Percentiles rank a stretch among this genome's conserved stretches.
Conservation (phyloP, 2,888 invertebrate genomes). For the Trachelus tabidus region DNA sequence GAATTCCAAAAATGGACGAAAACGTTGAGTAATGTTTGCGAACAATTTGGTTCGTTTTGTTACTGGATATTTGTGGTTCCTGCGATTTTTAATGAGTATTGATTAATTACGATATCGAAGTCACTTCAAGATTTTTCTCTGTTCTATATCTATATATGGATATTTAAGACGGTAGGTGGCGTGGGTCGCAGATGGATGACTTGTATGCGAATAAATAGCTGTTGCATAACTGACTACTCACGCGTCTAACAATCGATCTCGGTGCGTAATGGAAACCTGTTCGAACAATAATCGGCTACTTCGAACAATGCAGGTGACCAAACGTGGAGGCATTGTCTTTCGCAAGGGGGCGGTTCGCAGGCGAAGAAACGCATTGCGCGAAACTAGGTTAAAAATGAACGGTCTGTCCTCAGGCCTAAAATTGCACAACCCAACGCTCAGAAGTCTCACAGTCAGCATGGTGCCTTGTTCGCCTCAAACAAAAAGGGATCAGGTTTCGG, state of each 20-base stretch:
- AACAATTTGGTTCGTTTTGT: neutral
- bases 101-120: neutral
- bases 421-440: conserved; percentile 9
- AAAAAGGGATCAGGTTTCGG: neutral
- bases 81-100: neutral
- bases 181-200: neutral
- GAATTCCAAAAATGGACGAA: neutral
- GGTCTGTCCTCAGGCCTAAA: conserved; percentile 24
- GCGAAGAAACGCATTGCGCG: conserved; percentile 20
- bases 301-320: neutral
- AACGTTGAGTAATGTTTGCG: neutral
- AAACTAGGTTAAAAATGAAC: conserved; percentile 35
- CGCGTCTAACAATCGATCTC: neutral
- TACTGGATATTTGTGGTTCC: neutral
- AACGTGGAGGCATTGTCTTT: conserved; percentile 19
- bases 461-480: neutral
- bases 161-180: neutral
- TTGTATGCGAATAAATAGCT: neutral
- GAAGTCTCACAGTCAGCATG: neutral
- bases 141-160: neutral
- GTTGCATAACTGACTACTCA: neutral
- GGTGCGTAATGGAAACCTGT: neutral
- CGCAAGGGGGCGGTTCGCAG: conserved; percentile 14
- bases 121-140: neutral
- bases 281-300: neutral